A percentile compares a stretch with the other conserved stretches of the same genome.
These are phyloP conservation scores for Callospermophilus lateralis DNA, from an alignment of 2,113 vertebrate genomes.

Conservation along the genomic window DNA sequence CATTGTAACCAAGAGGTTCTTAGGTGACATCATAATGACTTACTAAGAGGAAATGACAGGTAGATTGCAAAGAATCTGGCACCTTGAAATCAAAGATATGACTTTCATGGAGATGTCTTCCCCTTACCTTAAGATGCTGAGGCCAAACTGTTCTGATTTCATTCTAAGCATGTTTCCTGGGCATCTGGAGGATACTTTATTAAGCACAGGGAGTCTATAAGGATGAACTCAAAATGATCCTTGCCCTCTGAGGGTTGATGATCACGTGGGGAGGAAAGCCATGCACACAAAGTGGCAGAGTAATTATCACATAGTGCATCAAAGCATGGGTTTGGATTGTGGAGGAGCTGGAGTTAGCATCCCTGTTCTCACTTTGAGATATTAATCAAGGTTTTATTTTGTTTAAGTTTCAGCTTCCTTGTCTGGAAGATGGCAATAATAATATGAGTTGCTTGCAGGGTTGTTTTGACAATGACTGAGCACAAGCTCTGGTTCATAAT, in stretches of 20 bases:
- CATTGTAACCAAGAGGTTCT: conserved; percentile 48
- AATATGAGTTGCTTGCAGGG: not conserved
- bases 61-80: not conserved
- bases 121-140: not conserved
- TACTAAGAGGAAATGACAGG: conserved; percentile 43
- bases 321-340: not conserved
- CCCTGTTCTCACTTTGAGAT: not conserved
- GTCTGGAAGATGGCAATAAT: not conserved
- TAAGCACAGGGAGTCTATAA: conserved; percentile 16
- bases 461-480: not conserved
- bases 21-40: conserved; percentile 68
- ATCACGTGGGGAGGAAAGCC: conserved; percentile 6
- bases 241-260: not conserved
- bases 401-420: not conserved
- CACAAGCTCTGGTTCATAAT: not conserved
- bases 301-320: conserved; percentile 3
- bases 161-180: not conserved
- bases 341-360: not conserved
- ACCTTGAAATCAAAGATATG: conserved; percentile 34
- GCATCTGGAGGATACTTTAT: conserved; percentile 4
- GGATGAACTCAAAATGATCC: conserved; percentile 36
- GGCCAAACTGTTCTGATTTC: not conserved
- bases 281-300: not conserved
- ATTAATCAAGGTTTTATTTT: not conserved
- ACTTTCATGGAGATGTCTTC: not conserved